A percentile compares a stretch with the other conserved stretches of the same genome.
Conservation (phyloP, 2,113 vertebrate genomes). For the Cyrtonyx montezumae region DNA sequence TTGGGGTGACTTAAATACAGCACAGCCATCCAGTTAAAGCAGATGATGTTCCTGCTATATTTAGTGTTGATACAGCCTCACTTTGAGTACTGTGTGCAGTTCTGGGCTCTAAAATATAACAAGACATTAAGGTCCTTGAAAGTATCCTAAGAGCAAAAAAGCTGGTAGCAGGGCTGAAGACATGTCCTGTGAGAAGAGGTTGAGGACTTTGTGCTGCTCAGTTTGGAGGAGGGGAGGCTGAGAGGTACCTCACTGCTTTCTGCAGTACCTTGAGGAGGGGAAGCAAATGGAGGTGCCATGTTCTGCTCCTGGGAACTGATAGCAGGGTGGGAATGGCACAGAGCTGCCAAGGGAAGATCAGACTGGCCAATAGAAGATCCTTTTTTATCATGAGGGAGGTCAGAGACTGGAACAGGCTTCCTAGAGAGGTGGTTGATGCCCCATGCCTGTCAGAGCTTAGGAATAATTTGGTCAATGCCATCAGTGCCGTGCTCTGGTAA, state of each 20-base stretch:
- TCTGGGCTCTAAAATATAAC: neutral
- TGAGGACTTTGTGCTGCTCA: too few species aligned
- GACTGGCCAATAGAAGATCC: neutral
- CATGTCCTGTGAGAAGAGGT: neutral
- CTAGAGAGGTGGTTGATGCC: neutral
- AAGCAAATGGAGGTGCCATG: neutral
- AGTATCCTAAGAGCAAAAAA: neutral
- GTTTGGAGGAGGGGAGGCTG: neutral
- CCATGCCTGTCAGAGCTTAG: neutral
- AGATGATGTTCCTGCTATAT: neutral
- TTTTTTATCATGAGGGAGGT: neutral
- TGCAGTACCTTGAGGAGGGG: too few species aligned
- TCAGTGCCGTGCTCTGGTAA: neutral
- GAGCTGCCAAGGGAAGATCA: neutral
- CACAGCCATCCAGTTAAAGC: neutral
- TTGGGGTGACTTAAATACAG: neutral
- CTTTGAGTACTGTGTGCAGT: neutral
- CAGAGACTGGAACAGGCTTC: neutral
- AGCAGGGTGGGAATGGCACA: neutral
- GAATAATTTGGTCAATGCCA: neutral
- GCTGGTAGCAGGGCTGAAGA: neutral
- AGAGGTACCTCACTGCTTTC: too few species aligned
- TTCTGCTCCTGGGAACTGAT: neutral
- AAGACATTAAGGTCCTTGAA: neutral
- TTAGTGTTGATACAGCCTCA: neutral